These are phyloP conservation scores for Zonitis immaculata DNA, from an alignment of 2,888 invertebrate species.

Conservation along the genomic window DNA sequence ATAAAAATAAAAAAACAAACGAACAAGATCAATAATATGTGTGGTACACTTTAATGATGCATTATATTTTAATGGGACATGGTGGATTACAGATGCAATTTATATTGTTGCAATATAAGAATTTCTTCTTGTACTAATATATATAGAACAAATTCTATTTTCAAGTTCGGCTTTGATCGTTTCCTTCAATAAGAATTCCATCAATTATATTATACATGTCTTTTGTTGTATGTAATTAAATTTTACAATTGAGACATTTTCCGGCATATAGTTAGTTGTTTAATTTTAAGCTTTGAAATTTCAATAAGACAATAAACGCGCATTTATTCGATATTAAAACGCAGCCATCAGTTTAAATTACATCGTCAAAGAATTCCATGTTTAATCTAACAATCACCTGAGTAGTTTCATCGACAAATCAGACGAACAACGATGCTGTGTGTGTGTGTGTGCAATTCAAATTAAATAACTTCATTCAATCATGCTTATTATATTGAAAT, in stretches of 20 bases:
- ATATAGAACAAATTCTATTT: too few relatives aligned
- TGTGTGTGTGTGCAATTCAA: too few relatives aligned
- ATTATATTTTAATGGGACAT: slow-evolving; percentile 40
- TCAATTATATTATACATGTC: slow-evolving; percentile 1
- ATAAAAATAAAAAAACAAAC: slow-evolving; percentile 5
- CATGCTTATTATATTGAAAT: too few relatives aligned
- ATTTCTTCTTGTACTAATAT: too few relatives aligned
- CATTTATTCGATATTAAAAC: slow-evolving; percentile 23
- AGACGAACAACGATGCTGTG: slow-evolving; percentile 18
- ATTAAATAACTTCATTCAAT: slow-evolving; percentile 15
- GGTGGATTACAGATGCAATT: slow-evolving; percentile 18
- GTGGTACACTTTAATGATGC: slow-evolving; percentile 36
- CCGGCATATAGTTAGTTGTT: slow-evolving; percentile 28
- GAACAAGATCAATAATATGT: slow-evolving; percentile 33
- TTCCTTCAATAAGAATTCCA: background rate
- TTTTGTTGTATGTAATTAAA: slow-evolving; percentile 29
- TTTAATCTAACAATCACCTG: slow-evolving; percentile 39
- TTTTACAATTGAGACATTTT: slow-evolving; percentile 32
- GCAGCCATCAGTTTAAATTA: slow-evolving; percentile 34
- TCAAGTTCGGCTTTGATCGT: too few relatives aligned
- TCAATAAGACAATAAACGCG: slow-evolving; percentile 34
- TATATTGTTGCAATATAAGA: background rate
- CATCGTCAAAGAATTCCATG: slow-evolving; percentile 39
- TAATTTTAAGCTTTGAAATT: slow-evolving; percentile 28
- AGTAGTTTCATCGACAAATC: slow-evolving; percentile 35